Evolutionary conservation across 2,797 vertebrate genomes (phyloP).

Genomic region (Acropternis orthonyx): DNA sequence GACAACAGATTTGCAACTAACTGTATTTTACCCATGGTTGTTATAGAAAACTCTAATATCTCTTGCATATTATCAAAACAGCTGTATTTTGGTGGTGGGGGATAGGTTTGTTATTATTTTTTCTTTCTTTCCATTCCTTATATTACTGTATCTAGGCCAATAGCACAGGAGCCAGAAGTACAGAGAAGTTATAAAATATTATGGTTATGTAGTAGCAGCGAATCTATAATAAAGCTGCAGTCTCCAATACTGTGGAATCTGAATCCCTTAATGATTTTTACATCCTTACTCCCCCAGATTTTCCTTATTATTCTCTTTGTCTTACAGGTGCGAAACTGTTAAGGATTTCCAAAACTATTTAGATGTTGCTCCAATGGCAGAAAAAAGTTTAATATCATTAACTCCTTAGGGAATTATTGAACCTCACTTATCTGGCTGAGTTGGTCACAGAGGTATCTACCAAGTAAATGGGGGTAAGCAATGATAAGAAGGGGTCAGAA

Average conservation of each 20-base stretch:
- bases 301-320: not conserved
- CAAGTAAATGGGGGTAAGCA: not conserved
- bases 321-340: not conserved
- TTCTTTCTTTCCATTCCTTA: not conserved
- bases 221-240: not conserved
- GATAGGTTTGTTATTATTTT: not conserved
- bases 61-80: not conserved
- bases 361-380: not conserved
- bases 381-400: not conserved
- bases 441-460: not conserved
- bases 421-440: not conserved
- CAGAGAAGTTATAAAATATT: not conserved
- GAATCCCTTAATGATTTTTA: not conserved
- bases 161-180: not conserved
- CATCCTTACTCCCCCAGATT: not conserved
- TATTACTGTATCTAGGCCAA: not conserved
- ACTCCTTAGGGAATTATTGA: not conserved
- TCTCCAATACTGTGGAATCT: not conserved
- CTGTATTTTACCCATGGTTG: not conserved
- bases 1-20: not conserved
- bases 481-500: not conserved
- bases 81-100: not conserved
- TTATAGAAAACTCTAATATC: not conserved
- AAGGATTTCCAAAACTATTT: not conserved
- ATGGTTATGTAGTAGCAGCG: not conserved